A percentile compares a stretch with the other conserved stretches of the same genome.
Evolutionary conservation across 2,888 invertebrate genomes (phyloP).

Genomic region (Taphrorychus bicolor): DNA sequence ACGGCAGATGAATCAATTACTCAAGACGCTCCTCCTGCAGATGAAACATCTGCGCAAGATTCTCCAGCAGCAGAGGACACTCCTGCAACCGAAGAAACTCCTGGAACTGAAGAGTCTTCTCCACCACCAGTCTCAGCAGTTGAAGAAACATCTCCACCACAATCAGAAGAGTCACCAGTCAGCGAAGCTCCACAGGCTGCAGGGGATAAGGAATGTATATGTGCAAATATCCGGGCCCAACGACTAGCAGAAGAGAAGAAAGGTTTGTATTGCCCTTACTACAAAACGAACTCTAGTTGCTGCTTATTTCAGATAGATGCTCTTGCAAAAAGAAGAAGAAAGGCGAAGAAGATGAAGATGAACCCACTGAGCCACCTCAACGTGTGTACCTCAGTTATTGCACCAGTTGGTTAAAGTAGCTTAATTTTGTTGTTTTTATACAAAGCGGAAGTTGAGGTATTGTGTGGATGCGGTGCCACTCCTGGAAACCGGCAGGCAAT

Average conservation of each 20-base stretch:
- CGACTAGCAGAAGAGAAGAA: conserved; percentile 8
- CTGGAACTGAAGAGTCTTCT: neutral
- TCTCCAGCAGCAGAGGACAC: neutral
- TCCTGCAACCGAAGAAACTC: neutral
- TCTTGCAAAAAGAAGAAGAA: neutral
- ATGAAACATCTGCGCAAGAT: neutral
- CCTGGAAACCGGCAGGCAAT: conserved; percentile 26
- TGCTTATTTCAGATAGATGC: neutral
- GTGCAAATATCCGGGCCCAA: conserved; percentile 17
- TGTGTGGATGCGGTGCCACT: conserved; percentile 41
- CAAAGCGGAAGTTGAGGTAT: conserved; percentile 7
- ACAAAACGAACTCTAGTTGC: too few relatives aligned
- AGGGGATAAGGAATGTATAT: conserved; percentile 5
- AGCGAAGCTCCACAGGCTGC: neutral
- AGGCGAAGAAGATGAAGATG: neutral
- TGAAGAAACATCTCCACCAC: neutral
- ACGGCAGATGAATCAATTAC: neutral
- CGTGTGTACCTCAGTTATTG: too few relatives aligned
- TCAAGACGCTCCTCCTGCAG: neutral
- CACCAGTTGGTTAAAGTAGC: too few relatives aligned
- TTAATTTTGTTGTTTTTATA: too few relatives aligned
- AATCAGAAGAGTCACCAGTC: neutral
- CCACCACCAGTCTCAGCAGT: neutral
- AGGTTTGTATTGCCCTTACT: conserved; percentile 8
- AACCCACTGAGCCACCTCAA: neutral